Conservation (phyloP, 2,113 vertebrate genomes). For the Propithecus coquereli region DNA sequence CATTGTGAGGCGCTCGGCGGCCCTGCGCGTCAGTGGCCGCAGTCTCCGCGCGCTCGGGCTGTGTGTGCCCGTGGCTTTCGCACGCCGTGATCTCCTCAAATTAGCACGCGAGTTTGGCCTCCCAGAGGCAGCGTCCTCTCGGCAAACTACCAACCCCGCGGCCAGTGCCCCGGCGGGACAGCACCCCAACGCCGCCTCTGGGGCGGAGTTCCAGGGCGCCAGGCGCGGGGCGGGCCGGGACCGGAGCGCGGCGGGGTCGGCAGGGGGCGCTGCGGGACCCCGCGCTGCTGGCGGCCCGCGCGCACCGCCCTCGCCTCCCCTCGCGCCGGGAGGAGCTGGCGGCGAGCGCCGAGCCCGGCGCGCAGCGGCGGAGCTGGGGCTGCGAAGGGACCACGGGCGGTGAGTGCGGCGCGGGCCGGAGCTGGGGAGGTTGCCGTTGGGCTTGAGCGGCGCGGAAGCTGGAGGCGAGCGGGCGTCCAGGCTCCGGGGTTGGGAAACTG, state of each 20-base stretch:
- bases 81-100: background rate
- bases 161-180: rapidly evolving
- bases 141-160: background rate
- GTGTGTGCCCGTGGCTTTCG: background rate
- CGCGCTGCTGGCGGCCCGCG: background rate
- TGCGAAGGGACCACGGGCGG: background rate
- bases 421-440: background rate
- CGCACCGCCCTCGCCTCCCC: background rate
- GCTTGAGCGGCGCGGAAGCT: background rate
- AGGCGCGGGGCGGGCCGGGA: background rate
- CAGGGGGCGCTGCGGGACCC: constrained; percentile 54
- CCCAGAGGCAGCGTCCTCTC: too few relatives aligned
- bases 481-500: background rate
- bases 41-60: rapidly evolving
- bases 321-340: constrained; percentile 8
- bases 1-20: background rate
- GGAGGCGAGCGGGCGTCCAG: background rate
- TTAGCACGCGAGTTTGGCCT: too few relatives aligned
- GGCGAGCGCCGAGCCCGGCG: background rate
- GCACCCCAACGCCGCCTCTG: background rate
- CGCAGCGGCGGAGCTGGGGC: background rate
- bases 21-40: background rate
- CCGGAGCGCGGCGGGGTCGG: background rate
- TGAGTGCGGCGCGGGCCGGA: constrained; percentile 8
- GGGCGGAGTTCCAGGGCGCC: constrained; percentile 45